Conservation (phyloP, 2,888 invertebrate species). For the Zelleria hepariella region DNA sequence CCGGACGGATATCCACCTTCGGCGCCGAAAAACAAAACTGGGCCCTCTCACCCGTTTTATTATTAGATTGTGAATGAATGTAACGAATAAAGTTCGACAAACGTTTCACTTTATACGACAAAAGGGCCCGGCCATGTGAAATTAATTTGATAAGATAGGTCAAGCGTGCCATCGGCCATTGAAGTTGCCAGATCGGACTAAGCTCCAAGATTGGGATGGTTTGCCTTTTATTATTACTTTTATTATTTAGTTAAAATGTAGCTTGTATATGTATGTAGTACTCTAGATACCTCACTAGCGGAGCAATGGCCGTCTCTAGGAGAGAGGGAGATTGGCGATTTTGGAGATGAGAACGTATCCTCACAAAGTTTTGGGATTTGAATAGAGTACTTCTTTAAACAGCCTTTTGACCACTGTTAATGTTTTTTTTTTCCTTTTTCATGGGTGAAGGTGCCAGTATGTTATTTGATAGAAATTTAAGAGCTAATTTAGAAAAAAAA, state of each 20-base stretch:
- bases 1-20: not conserved
- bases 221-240: not conserved
- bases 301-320: no score
- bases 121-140: conserved; percentile 43
- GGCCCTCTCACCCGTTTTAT: conserved; percentile 40
- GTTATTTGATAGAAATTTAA: no score
- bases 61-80: conserved; percentile 53
- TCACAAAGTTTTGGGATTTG: no score
- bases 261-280: no score
- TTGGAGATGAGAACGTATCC: no score
- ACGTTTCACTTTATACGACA: conserved; percentile 49
- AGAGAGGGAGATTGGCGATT: no score
- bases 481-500: no score
- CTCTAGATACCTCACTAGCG: no score
- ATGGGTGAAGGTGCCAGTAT: no score
- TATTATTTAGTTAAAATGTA: not conserved
- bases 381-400: no score
- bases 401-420: no score
- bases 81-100: conserved; percentile 52
- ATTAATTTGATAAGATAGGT: conserved; percentile 58
- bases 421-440: no score
- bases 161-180: conserved; percentile 12
- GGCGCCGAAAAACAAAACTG: conserved; percentile 21
- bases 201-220: not conserved
- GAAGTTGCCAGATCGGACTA: not conserved